Evolutionary conservation across 2,888 invertebrate species (phyloP), one percentile per base, ranked within the genome.

Genomic region (Acrobasis repandana): DNA sequence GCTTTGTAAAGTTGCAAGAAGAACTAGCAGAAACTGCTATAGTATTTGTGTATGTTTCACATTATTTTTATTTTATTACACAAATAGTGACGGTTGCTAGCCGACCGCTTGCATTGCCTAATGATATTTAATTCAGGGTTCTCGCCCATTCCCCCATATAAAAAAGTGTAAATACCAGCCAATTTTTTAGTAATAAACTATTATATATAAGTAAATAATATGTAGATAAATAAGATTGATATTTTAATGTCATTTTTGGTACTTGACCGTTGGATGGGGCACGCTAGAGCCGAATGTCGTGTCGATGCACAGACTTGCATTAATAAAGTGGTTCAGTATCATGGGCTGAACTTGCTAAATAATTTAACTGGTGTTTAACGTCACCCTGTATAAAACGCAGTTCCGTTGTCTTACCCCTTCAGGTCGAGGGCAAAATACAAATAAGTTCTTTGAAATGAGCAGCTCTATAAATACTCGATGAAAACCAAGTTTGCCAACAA

Each of bases 271-370:
- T 28, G 36, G 57, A 63, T 16, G 18, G 58, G 50, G 58, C 64
- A 63, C 72, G 68, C 68, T 68, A 73, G 73, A 28, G 70, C 71
- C 67, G 63, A 68, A 65, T 87, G 82, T 85, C 88, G 87, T 89
- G 87, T 80, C 82, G 78, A 77, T 77, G 74, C 76, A 71, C 76
- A 73, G 79, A 86, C 87, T 88, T 86, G 83, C 88, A 88, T 89
- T 86, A 87, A 86, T n/a, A n/a, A n/a, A n/a, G n/a, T n/a, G n/a
- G n/a, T n/a, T n/a, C n/a, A n/a, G n/a, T n/a, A n/a, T n/a, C n/a
- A n/a, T n/a, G n/a, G n/a, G n/a, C n/a, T n/a, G n/a, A n/a, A n/a
- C n/a, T n/a, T n/a, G n/a, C n/a, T n/a, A n/a, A n/a, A n/a, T n/a
- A n/a, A n/a, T n/a, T n/a, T n/a, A n/a, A n/a, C n/a, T n/a, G n/a